Conservation (phyloP, 2,797 vertebrate genomes). For the Acridotheres tristis region DNA sequence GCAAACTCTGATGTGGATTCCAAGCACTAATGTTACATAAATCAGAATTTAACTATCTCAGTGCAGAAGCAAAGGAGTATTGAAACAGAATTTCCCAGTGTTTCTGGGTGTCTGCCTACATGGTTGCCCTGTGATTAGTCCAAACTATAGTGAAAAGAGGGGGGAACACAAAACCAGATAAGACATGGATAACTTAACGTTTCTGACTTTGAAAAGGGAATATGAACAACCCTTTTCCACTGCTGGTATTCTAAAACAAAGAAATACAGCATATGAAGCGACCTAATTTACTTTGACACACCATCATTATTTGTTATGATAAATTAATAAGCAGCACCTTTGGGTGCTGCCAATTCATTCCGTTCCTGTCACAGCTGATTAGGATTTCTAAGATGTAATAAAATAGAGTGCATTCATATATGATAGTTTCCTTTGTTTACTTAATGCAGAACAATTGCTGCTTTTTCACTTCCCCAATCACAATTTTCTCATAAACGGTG, state of each 20-base stretch:
- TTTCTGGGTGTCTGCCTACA: background rate
- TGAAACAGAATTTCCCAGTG: background rate
- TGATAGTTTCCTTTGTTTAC: constrained; percentile 65
- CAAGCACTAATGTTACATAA: background rate
- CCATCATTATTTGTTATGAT: constrained; percentile 70
- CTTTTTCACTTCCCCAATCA: constrained; percentile 69
- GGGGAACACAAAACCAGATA: background rate
- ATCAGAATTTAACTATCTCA: background rate
- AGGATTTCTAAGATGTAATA: constrained; percentile 63
- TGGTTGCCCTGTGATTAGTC: background rate
- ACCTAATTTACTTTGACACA: constrained; percentile 69
- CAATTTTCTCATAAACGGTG: constrained; percentile 49
- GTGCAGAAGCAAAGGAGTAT: background rate
- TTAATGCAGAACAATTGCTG: constrained; percentile 71
- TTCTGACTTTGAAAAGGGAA: constrained; percentile 25
- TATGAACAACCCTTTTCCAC: background rate
- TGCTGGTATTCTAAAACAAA: constrained; percentile 31
- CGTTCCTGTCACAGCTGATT: constrained; percentile 59
- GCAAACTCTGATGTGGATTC: background rate
- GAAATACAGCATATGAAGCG: constrained; percentile 26
- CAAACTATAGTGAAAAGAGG: background rate
- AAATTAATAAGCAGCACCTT: constrained; percentile 76
- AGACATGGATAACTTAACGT: background rate
- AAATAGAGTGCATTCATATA: constrained; percentile 66
- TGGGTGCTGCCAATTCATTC: constrained; percentile 68